Base-by-base conservation (phyloP, 2,888 invertebrate species). In the Metacarcinus magister region DNA sequence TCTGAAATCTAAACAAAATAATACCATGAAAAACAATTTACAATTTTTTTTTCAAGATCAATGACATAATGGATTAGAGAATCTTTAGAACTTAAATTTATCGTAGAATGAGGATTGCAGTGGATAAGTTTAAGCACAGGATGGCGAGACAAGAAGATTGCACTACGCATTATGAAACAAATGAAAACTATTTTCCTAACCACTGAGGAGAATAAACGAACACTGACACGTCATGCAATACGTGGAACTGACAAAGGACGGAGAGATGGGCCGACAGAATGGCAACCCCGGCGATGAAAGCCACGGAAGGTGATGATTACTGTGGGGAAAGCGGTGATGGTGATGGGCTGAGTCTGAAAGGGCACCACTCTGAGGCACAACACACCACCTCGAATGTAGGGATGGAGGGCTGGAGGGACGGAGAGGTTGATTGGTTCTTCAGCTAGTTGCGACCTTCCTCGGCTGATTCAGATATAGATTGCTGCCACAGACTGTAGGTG, bases 271-370 rank as follows among this genome's bases (percentile, higher is more conserved):
- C 39, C 19, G 87, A 87, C 87, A 39, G 39, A 75, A 75, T 75
- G 28, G 28, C 75, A n/a, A 28, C 28, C 75, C 28, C n/a, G 75
- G 13, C 39, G 87, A 87, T 87, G 87, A 87, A 87, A 87, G 87
- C 87, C 87, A 19, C 39, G 32, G 32, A 87, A 39, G 87, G 39
- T 87, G 39, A 87, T 87, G 87, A 82, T 82, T 82, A 82, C 82
- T 7, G 67, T n/a, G 67, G n/a, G 67, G 67, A 67, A n/a, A n/a
- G 82, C 32, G 82, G 82, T 82, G 82, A 82, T 28, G 82, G 82
- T 82, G 82, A 82, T 82, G 82, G 82, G 23, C 75, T 82, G 82
- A 82, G 28, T 10, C 10, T 82, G 32, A 82, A 82, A 32, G 32
- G 82, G 82, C 13, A 82, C 23, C 82, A 82, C 32, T 82, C 82